These are phyloP conservation scores for Ischnura elegans DNA, from an alignment of 2,888 invertebrate genomes.

Conservation along the genomic window DNA sequence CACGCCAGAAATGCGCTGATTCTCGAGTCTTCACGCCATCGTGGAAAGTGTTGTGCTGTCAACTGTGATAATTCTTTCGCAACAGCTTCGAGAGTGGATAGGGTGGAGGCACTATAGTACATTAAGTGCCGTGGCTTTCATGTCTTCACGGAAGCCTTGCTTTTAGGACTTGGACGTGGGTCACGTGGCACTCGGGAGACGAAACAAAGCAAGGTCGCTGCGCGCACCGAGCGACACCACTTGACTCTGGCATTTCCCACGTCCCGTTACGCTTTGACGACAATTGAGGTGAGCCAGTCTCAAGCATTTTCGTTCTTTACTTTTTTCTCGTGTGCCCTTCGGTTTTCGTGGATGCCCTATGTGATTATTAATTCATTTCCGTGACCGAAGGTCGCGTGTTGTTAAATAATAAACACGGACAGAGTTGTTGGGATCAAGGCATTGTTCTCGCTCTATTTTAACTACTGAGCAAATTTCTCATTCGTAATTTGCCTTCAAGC, in stretches of 20 bases:
- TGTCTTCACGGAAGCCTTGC: background rate
- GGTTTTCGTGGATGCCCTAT: background rate
- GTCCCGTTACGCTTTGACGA: slow-evolving; percentile 49
- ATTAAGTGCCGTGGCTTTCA: background rate
- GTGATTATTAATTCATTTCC: no score
- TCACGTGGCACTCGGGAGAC: slow-evolving; percentile 44
- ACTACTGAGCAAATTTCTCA: no score
- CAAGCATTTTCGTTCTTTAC: slow-evolving; percentile 21
- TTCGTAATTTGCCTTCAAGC: no score
- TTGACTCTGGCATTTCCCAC: slow-evolving; percentile 41
- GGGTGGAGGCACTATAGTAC: background rate
- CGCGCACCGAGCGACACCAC: slow-evolving; percentile 46
- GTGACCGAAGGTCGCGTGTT: no score
- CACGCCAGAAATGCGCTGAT: background rate
- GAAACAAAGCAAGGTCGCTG: slow-evolving; percentile 61
- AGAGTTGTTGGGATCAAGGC: no score
- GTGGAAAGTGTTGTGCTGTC: background rate
- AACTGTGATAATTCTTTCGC: background rate
- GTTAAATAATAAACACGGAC: no score
- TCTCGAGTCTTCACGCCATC: background rate
- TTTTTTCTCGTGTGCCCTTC: slow-evolving; percentile 16
- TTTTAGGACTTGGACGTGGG: slow-evolving; percentile 14
- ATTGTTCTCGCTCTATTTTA: no score
- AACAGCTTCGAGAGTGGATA: background rate
- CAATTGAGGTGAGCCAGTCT: background rate